Evolutionary conservation across 2,888 invertebrate genomes (phyloP).

Genomic region (Dexiosoma caninum): DNA sequence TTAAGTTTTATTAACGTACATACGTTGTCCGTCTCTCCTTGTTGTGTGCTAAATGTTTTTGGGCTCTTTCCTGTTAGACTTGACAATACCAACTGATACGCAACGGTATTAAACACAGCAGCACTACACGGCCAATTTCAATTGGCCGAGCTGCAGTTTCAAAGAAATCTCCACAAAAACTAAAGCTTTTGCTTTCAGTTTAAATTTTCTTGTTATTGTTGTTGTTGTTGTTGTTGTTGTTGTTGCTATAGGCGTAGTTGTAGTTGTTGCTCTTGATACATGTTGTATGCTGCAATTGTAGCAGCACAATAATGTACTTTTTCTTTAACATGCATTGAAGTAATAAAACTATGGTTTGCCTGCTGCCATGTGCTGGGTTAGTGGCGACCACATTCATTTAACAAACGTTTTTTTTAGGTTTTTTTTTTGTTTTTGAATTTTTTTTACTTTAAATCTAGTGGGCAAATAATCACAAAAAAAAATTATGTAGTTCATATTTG

Average conservation of each 20-base stretch:
- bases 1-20: too few relatives aligned
- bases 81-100: conserved; percentile 58
- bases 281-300: conserved; percentile 51
- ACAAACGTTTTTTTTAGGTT: not conserved
- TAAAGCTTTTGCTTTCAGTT: conserved; percentile 47
- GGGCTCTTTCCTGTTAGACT: conserved; percentile 60
- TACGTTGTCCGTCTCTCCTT: conserved; percentile 32
- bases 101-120: conserved; percentile 16
- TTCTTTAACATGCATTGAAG: conserved; percentile 7
- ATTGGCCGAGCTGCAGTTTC: not conserved
- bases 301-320: conserved; percentile 11
- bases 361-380: not conserved
- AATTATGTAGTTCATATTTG: not conserved
- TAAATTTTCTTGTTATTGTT: not conserved
- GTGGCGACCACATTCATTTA: not conserved
- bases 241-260: too few relatives aligned
- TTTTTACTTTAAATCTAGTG: conserved; percentile 38
- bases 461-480: conserved; percentile 13
- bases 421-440: too few relatives aligned
- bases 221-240: too few relatives aligned
- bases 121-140: conserved; percentile 48
- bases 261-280: conserved; percentile 38
- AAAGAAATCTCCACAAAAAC: conserved; percentile 32
- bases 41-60: conserved; percentile 26
- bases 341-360: not conserved